These are phyloP conservation scores for Homarus gammarus DNA, from an alignment of 2,888 invertebrate species.

Conservation along the genomic window DNA sequence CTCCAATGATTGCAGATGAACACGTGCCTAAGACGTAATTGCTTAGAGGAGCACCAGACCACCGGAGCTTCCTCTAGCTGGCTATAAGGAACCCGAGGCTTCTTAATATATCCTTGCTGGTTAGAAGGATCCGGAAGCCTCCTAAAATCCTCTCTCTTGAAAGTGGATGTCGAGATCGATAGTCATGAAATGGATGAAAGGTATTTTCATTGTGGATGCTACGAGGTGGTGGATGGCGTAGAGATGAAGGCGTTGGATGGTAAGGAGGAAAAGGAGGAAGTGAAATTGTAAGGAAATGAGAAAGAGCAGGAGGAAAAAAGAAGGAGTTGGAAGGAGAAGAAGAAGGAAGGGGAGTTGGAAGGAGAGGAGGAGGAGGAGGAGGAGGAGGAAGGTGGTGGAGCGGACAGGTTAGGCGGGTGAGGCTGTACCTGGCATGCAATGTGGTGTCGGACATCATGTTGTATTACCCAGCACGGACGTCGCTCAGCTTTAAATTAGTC, in stretches of 20 bases:
- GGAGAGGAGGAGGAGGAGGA: not conserved
- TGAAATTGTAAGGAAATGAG: not conserved
- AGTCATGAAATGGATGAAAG: no score
- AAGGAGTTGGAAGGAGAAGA: not conserved
- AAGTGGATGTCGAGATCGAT: no score
- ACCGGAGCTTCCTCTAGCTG: conserved; percentile 27
- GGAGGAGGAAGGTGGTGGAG: not conserved
- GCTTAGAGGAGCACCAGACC: conserved; percentile 22
- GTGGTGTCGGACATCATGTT: conserved; percentile 60
- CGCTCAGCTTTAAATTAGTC: conserved; percentile 64
- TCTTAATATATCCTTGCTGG: no score
- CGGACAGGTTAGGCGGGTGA: conserved; percentile 40
- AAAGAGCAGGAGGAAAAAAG: not conserved
- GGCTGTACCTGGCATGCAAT: conserved; percentile 42
- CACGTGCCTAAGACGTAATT: conserved; percentile 57
- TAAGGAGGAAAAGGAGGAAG: no score
- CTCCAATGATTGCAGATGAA: conserved; percentile 49
- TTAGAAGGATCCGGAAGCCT: no score
- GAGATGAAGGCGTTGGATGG: no score
- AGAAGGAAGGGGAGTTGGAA: not conserved
- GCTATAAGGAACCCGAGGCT: not conserved
- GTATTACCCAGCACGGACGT: conserved; percentile 58
- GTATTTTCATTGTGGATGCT: no score
- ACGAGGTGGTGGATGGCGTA: no score
- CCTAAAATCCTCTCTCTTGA: not conserved